These are phyloP conservation scores for Otolemur crassicaudatus DNA, from an alignment of 2,797 vertebrate genomes.

Conservation along the genomic window DNA sequence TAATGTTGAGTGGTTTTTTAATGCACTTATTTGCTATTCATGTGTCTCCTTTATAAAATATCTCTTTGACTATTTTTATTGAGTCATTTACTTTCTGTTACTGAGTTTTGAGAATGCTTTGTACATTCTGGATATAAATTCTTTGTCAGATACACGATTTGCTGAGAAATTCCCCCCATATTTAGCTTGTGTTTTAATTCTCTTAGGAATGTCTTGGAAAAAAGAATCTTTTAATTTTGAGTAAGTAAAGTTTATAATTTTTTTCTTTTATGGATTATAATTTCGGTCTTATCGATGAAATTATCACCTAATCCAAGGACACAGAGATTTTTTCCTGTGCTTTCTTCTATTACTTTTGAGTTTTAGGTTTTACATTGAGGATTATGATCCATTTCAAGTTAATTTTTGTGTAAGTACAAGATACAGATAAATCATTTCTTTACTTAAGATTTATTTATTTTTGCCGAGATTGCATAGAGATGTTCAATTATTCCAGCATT, in stretches of 20 bases:
- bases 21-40: background rate
- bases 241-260: background rate
- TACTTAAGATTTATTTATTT: background rate
- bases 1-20: background rate
- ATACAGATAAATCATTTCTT: background rate
- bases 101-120: background rate
- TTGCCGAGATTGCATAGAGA: background rate
- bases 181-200: background rate
- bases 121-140: background rate
- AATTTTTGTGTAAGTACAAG: background rate
- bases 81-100: background rate
- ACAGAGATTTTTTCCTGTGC: background rate
- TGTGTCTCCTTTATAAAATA: background rate
- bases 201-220: background rate
- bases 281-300: background rate
- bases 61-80: background rate
- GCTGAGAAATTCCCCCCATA: background rate
- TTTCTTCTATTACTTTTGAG: constrained; percentile 16
- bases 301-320: background rate
- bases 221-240: background rate
- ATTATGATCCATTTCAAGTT: background rate
- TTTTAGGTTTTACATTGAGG: background rate
- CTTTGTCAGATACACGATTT: background rate
- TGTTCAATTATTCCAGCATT: background rate
- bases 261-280: background rate